Conservation (phyloP, 2,113 vertebrate genomes). For the Catharus fuscescens region DNA sequence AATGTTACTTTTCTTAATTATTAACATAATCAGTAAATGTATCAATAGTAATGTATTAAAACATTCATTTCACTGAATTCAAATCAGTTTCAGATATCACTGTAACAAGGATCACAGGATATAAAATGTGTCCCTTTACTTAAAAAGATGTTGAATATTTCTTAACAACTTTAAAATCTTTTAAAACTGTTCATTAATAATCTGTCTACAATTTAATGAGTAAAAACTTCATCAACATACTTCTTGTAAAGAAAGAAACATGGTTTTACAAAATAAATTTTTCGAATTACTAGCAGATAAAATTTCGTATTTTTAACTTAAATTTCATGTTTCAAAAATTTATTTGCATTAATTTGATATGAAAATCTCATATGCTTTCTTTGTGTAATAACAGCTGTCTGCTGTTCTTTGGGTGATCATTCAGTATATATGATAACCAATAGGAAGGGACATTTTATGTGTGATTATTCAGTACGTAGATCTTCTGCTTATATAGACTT, state of each 20-base stretch:
- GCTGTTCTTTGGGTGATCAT: not conserved
- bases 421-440: not conserved
- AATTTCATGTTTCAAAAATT: not conserved
- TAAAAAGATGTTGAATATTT: not conserved
- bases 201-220: not conserved
- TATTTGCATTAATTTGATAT: not conserved
- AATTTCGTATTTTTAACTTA: not conserved
- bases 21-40: not conserved
- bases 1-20: not conserved
- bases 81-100: not conserved
- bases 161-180: not conserved
- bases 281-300: not conserved
- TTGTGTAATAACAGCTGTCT: not conserved
- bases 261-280: not conserved
- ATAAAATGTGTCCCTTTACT: not conserved
- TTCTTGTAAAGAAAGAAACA: not conserved
- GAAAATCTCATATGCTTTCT: not conserved
- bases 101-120: not conserved
- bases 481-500: not conserved
- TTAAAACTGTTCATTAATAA: not conserved
- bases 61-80: not conserved
- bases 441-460: not conserved
- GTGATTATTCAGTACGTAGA: not conserved
- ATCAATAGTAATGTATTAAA: not conserved
- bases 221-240: not conserved